Evolutionary conservation across 2,113 vertebrate genomes (phyloP).

Genomic region (Pluvialis apricaria): DNA sequence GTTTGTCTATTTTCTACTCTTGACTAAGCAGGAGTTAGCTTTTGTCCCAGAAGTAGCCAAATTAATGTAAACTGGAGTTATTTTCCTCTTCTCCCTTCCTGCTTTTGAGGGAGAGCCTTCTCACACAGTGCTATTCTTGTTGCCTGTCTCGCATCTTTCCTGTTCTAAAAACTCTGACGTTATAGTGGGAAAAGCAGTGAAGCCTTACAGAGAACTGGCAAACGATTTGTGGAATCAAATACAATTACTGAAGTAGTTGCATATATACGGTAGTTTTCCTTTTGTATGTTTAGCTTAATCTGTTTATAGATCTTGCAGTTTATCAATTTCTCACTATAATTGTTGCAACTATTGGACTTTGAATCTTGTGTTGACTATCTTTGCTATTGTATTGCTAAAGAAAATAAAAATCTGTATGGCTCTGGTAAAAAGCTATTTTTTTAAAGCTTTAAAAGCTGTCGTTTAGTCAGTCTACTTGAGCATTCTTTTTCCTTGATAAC

Average conservation of each 20-base stretch:
- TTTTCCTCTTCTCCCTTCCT: not conserved
- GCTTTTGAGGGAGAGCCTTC: not conserved
- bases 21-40: not conserved
- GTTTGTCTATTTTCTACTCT: not conserved
- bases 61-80: not conserved
- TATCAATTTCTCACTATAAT: not conserved
- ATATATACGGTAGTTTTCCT: not conserved
- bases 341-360: not conserved
- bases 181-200: not conserved
- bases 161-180: not conserved
- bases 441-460: not conserved
- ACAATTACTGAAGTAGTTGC: not conserved
- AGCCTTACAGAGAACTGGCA: not conserved
- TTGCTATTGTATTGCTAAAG: not conserved
- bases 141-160: not conserved
- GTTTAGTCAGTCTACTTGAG: not conserved
- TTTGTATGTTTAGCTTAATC: not conserved
- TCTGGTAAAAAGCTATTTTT: not conserved
- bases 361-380: not conserved
- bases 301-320: not conserved
- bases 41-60: not conserved
- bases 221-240: not conserved
- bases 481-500: not conserved
- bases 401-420: not conserved
- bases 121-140: fast-evolving